Base-by-base conservation (phyloP, 2,888 invertebrate species). In the Lithophane semibrunnea region DNA sequence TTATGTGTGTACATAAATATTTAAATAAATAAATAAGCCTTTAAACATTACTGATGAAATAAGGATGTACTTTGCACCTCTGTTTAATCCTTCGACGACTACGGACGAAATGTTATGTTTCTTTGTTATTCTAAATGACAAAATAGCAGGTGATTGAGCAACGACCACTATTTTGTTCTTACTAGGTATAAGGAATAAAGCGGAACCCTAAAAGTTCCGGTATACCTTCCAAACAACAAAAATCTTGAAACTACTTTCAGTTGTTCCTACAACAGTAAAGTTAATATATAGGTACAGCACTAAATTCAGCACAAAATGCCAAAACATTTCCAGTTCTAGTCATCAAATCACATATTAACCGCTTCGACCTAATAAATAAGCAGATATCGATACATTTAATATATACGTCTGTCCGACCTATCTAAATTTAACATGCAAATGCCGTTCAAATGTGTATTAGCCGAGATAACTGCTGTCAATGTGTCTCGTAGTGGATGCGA, bases 401-500 rank as follows among this genome's bases (percentile, higher is more conserved):
- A 74, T 49, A 69, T 54, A 77, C 52, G 66, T 71, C 80, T 64
- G 80, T 71, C 68, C 24, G 67, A 71, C 70, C 63, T 54, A 64
- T 85, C 75, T 73, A 80, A 85, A 85, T 88, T 85, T 83, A 88
- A 80, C 84, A 83, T 84, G 78, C 77, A 85, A 80, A 87, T 84
- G 77, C 73, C 60, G 73, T 83, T 87, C 83, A 83, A 85, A 87
- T 73, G 88, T 79, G 79, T 88, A 84, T 85, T 83, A 88, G 83
- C 75, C 76, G 84, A 88, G 86, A 90, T 90, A 91, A 86, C 89
- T 74, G 85, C 88, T 88, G 90, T 91, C 91, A 90, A 92, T 91
- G 83, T 87, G 87, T 91, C 91, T 88, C 85, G 85, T 88, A 83
- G 84, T 75, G 73, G 58, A 89, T 86, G 80, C 80, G 73, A 67